Evolutionary conservation across 2,797 vertebrate species (phyloP).

Genomic region (Sebastes kiyomatsui): DNA sequence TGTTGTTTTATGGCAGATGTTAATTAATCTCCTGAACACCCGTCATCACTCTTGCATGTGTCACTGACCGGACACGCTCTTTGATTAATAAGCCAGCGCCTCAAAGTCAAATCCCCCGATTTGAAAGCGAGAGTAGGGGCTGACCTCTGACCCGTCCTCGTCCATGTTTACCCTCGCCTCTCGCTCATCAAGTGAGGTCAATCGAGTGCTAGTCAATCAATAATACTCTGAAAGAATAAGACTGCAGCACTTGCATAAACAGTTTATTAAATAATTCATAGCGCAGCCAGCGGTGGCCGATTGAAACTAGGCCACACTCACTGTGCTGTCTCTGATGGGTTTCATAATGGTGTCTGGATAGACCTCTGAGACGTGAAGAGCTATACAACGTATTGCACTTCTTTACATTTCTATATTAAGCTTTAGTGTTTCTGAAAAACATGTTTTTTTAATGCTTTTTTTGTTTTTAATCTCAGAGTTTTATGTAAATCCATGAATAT

Average conservation of each 20-base stretch:
- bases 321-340: constrained; percentile 68
- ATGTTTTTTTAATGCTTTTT: constrained; percentile 13
- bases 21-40: constrained; percentile 45
- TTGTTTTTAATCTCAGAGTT: constrained; percentile 7
- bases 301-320: constrained; percentile 76
- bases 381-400: constrained; percentile 45
- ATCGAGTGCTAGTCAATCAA: constrained; percentile 59
- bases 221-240: constrained; percentile 70
- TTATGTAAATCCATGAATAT: background rate
- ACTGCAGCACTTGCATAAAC: constrained; percentile 75
- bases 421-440: constrained; percentile 41
- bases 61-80: background rate
- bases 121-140: constrained; percentile 2
- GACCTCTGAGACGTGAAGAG: constrained; percentile 58
- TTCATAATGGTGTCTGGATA: constrained; percentile 63
- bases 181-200: constrained; percentile 53
- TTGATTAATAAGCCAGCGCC: constrained; percentile 58
- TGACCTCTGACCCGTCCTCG: constrained; percentile 56
- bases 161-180: background rate
- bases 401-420: constrained; percentile 59
- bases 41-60: constrained; percentile 20
- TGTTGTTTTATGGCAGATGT: background rate
- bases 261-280: constrained; percentile 79
- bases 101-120: constrained; percentile 35
- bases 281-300: constrained; percentile 54